phyloP scores from a whole-genome alignment of 2,797 vertebrate genomes.

The Acrossocheilus fasciatus region DNA sequence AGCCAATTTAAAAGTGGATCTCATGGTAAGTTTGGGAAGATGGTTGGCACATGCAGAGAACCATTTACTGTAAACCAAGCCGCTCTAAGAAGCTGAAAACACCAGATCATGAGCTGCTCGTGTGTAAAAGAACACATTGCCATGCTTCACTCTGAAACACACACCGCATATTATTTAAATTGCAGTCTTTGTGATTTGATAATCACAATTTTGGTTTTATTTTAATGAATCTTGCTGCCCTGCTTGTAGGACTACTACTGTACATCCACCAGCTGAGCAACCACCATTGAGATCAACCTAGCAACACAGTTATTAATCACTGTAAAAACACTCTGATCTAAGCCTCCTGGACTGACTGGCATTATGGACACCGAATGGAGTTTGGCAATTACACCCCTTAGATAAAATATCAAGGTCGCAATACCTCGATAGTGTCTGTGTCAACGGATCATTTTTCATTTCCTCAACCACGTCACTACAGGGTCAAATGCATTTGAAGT shows the following conservation, averaged over 20 bases:
- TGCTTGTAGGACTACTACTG: not conserved
- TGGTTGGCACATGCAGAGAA: not conserved
- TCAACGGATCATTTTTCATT: constrained; percentile 77
- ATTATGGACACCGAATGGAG: constrained; percentile 60
- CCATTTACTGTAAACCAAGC: not conserved
- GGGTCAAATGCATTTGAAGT: constrained; percentile 75
- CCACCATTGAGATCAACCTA: constrained; percentile 39
- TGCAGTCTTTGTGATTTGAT: not conserved
- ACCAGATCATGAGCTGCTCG: not conserved
- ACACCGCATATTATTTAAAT: not conserved
- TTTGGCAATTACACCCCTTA: constrained; percentile 74
- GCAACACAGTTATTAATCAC: constrained; percentile 17
- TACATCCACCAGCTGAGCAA: not conserved
- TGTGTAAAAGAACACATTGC: not conserved
- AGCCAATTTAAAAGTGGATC: not conserved
- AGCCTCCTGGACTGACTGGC: not conserved
- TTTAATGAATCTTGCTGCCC: not conserved
- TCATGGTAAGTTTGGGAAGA: not conserved
- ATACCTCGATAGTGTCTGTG: constrained; percentile 63
- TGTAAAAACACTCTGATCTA: not conserved
- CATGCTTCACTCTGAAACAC: not conserved
- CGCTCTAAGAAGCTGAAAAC: not conserved
- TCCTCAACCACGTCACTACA: constrained; percentile 65
- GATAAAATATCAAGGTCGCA: constrained; percentile 78
- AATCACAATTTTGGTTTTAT: not conserved